Conservation (phyloP, 2,888 invertebrate genomes). For the Coelopa pilipes region DNA sequence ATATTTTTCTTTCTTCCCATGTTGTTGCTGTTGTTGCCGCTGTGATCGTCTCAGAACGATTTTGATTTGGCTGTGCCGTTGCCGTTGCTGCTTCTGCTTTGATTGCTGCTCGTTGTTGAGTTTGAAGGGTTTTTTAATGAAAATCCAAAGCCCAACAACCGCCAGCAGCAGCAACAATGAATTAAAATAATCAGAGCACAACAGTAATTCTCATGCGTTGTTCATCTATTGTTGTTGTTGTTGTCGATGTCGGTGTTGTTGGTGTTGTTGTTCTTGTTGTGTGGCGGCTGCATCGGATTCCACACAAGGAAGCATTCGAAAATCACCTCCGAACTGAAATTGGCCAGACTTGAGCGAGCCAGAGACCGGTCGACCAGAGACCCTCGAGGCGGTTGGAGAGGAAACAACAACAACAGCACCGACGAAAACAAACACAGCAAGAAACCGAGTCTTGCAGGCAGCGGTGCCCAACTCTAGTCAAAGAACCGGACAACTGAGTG, state of each 20-base stretch:
- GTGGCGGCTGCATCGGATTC: constrained; percentile 3
- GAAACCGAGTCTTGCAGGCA: too few species aligned
- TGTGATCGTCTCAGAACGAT: neutral
- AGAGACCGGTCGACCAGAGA: neutral
- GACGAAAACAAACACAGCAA: too few species aligned
- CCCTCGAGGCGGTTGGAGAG: neutral
- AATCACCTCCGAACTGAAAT: constrained; percentile 28
- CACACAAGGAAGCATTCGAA: constrained; percentile 38
- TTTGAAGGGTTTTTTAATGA: too few species aligned
- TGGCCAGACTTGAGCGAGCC: constrained; percentile 14
- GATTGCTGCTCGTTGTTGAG: constrained; percentile 2
- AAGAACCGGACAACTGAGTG: too few species aligned
- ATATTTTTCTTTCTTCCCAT: neutral
- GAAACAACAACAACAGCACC: neutral
- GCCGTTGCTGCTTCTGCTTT: constrained; percentile 41
- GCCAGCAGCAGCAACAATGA: neutral
- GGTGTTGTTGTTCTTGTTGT: constrained; percentile 31
- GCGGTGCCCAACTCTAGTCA: too few species aligned
- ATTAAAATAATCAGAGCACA: constrained; percentile 59
- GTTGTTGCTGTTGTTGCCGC: neutral
- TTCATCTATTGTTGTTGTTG: constrained; percentile 24
- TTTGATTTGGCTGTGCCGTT: constrained; percentile 13
- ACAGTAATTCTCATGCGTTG: constrained; percentile 46
- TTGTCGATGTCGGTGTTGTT: constrained; percentile 26
- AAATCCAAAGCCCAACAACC: too few species aligned